phyloP scores from a whole-genome alignment of 2,113 vertebrate species.

The Gasterosteus aculeatus region DNA sequence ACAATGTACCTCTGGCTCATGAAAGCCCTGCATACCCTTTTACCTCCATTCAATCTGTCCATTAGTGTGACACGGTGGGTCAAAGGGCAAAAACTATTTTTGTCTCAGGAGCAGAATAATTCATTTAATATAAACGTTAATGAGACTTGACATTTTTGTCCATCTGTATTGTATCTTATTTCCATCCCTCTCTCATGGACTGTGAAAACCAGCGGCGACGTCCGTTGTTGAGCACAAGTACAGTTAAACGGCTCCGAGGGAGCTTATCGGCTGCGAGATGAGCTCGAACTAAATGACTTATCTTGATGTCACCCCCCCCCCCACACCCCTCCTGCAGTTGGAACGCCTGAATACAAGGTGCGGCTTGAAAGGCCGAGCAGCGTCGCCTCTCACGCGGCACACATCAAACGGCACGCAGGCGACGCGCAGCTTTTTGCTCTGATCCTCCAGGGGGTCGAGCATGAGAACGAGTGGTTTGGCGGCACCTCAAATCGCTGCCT shows the following conservation, averaged over 20 bases:
- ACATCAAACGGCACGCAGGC: slow-evolving; percentile 67
- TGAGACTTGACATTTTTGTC: slow-evolving; percentile 5
- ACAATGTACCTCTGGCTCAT: slow-evolving; percentile 7
- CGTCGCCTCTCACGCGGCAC: slow-evolving; percentile 42
- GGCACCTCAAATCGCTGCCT: slow-evolving; percentile 43
- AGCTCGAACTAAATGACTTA: slow-evolving; percentile 55
- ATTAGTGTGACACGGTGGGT: slow-evolving; percentile 1
- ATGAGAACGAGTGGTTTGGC: slow-evolving; percentile 40
- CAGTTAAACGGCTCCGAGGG: slow-evolving; percentile 32
- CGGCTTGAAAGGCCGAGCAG: slow-evolving; percentile 58
- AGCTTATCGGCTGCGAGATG: slow-evolving; percentile 51
- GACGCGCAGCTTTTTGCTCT: slow-evolving; percentile 52
- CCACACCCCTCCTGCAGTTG: slow-evolving; percentile 41
- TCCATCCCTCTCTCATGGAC: background rate
- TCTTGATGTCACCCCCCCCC: slow-evolving; percentile 31
- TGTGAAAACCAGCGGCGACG: background rate
- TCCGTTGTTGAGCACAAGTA: slow-evolving; percentile 7
- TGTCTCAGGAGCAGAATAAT: background rate
- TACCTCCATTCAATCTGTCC: background rate
- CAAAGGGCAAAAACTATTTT: slow-evolving; percentile 8
- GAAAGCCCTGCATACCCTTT: slow-evolving; percentile 12
- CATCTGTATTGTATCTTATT: background rate
- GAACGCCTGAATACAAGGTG: slow-evolving; percentile 48
- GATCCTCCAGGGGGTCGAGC: slow-evolving; percentile 57
- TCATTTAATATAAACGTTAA: background rate